These are phyloP conservation scores for Melinaea menophilus DNA, from an alignment of 2,888 invertebrate species.

Conservation along the genomic window DNA sequence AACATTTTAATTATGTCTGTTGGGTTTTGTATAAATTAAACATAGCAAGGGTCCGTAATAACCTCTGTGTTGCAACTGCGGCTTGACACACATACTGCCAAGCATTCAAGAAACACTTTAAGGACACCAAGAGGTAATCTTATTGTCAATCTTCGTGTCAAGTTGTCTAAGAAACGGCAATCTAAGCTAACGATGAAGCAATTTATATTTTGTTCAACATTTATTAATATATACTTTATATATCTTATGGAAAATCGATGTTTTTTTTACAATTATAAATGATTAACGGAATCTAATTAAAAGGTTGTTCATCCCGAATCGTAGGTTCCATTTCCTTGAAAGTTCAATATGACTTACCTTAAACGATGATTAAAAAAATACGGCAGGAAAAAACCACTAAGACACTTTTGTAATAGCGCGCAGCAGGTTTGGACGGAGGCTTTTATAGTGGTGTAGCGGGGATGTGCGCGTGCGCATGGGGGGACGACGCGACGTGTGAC, in stretches of 20 bases:
- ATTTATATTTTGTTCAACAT: constrained; percentile 6
- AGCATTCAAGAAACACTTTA: constrained; percentile 34
- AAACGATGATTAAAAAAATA: constrained; percentile 60
- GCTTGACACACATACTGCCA: constrained; percentile 70
- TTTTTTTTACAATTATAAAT: neutral
- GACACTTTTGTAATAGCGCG: constrained; percentile 77
- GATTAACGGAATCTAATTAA: neutral
- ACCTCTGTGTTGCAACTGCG: constrained; percentile 60
- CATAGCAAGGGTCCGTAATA: constrained; percentile 65
- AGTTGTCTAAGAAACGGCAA: constrained; percentile 17
- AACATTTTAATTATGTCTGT: neutral
- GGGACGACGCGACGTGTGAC: constrained; percentile 41
- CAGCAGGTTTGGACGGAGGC: constrained; percentile 67
- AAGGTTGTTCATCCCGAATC: constrained; percentile 39
- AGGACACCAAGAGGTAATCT: constrained; percentile 27
- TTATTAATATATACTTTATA: neutral
- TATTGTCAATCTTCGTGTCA: constrained; percentile 22
- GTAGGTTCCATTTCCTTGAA: constrained; percentile 47
- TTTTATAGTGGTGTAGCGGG: constrained; percentile 74
- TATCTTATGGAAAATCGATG: neutral
- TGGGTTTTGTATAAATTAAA: constrained; percentile 28
- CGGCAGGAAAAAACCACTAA: constrained; percentile 75
- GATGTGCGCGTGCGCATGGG: constrained; percentile 58
- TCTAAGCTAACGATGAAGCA: constrained; percentile 10
- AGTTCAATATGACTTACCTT: constrained; percentile 67